Base-by-base conservation (phyloP, 1,140 invertebrate genomes). In the Andricus grossulariae region DNA sequence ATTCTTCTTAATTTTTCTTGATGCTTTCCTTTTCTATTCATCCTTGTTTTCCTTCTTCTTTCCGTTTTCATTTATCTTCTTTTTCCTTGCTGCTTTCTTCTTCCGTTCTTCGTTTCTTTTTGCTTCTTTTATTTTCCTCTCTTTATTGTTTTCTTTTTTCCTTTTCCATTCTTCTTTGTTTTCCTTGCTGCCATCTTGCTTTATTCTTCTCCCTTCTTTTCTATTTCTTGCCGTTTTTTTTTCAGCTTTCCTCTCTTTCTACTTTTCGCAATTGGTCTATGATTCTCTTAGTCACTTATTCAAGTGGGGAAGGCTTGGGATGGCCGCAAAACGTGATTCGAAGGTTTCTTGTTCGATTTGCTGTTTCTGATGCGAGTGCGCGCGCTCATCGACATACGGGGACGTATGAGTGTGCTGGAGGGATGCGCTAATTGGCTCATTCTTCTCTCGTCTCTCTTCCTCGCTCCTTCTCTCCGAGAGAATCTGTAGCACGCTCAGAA, bases 371-470 rank as follows among this genome's bases (percentile, higher is more conserved):
- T 32, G 25, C 5, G n/a, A 54, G 52, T 19, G 52, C 52, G 52
- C 52, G 52, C 18, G 6, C 52, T n/a, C 52, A 13, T 11, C 10
- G 55, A 18, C 79, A 76, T 52, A 80, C 72, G 39, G 49, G 32
- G 32, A 75, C 73, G 75, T 72, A 76, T 83, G 74, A 73, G 25
- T 66, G 18, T 66, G 57, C 12, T 15, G 32, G 25, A 66, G 73
- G 74, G 72, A 75, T 79, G 77, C 76, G 79, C 78, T 80, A 82
- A 82, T 80, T 80, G 81, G 71, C 76, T 74, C 73, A 55, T 66
- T 66, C 72, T 74, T 66, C 57, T 66, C 57, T 45, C 75, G 16
- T 66, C 57, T 49, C 32, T 72, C 71, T 51, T 10, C 8, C 57
- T 39, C 19, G 74, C 71, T 57, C 71, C 51, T 71, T 50, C 54